phyloP scores from a whole-genome alignment of 2,113 vertebrate genomes.

The Sapayoa aenigma region DNA sequence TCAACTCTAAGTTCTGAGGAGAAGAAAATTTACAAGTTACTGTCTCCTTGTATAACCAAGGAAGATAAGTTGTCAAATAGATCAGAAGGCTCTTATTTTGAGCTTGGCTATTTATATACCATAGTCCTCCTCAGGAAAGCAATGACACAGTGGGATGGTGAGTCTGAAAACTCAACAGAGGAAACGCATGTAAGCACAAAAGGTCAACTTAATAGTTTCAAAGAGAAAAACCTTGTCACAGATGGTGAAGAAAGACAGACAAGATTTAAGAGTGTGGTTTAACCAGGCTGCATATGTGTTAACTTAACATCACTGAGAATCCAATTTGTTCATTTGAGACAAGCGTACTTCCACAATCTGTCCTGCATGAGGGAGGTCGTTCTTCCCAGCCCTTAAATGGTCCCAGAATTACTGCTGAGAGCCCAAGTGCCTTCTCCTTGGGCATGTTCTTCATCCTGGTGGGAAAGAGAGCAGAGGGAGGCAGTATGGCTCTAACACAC shows the following conservation, averaged over 20 bases:
- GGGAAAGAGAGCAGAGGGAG: rapidly evolving
- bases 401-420: background rate
- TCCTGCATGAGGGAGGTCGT: background rate
- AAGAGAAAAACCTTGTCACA: slow-evolving; percentile 41
- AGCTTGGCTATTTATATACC: background rate
- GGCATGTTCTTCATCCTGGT: background rate
- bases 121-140: background rate
- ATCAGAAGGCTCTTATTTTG: slow-evolving; percentile 18
- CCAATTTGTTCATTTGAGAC: background rate
- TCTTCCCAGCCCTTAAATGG: background rate
- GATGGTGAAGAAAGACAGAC: slow-evolving; percentile 12
- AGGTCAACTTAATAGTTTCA: slow-evolving; percentile 8
- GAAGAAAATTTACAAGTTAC: background rate
- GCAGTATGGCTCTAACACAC: rapidly evolving
- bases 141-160: background rate
- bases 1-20: slow-evolving; percentile 2
- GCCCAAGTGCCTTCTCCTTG: background rate
- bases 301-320: background rate
- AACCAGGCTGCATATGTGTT: slow-evolving; percentile 24
- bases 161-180: slow-evolving; percentile 20
- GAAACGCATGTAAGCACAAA: slow-evolving; percentile 25
- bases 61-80: background rate
- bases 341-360: background rate
- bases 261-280: slow-evolving; percentile 45
- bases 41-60: background rate